phyloP scores from a whole-genome alignment of 2,113 vertebrate species.

The Macrotus californicus region DNA sequence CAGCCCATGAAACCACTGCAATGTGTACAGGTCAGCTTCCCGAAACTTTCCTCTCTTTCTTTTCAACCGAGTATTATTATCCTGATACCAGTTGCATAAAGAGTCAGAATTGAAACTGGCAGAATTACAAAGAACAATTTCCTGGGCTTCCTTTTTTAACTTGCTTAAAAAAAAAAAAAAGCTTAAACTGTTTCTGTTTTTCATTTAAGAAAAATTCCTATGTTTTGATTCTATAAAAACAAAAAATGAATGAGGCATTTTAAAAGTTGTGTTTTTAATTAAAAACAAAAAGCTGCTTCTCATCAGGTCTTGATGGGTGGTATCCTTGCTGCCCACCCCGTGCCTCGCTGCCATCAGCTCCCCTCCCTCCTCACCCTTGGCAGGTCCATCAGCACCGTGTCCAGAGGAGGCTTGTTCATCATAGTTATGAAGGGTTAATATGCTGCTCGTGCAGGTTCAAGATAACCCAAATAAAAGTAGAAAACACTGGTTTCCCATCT shows the following conservation, averaged over 20 bases:
- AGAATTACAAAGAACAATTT: slow-evolving; percentile 70
- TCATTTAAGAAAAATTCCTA: slow-evolving; percentile 81
- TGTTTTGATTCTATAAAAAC: slow-evolving; percentile 85
- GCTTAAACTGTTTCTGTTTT: slow-evolving; percentile 79
- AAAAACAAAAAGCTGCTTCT: slow-evolving; percentile 79
- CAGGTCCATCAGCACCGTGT: neutral
- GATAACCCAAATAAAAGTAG: neutral
- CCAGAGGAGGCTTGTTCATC: neutral
- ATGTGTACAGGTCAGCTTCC: slow-evolving; percentile 26
- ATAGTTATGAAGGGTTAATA: neutral
- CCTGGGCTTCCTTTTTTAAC: slow-evolving; percentile 69
- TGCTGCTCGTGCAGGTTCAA: neutral
- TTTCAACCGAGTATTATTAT: slow-evolving; percentile 63
- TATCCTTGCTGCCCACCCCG: slow-evolving; percentile 64
- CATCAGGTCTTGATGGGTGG: slow-evolving; percentile 80
- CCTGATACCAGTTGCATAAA: slow-evolving; percentile 58
- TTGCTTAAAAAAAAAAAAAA: slow-evolving; percentile 59
- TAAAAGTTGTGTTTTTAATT: slow-evolving; percentile 83
- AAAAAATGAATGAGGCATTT: slow-evolving; percentile 84
- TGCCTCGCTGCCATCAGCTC: slow-evolving; percentile 12
- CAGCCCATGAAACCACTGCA: slow-evolving; percentile 33
- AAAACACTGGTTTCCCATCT: neutral
- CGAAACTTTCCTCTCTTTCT: slow-evolving; percentile 53
- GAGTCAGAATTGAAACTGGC: slow-evolving; percentile 66
- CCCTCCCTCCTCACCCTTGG: neutral